A percentile compares a stretch with the other conserved stretches of the same genome.
Conservation (phyloP, 2,113 vertebrate genomes). For the Tachysurus fulvidraco region DNA sequence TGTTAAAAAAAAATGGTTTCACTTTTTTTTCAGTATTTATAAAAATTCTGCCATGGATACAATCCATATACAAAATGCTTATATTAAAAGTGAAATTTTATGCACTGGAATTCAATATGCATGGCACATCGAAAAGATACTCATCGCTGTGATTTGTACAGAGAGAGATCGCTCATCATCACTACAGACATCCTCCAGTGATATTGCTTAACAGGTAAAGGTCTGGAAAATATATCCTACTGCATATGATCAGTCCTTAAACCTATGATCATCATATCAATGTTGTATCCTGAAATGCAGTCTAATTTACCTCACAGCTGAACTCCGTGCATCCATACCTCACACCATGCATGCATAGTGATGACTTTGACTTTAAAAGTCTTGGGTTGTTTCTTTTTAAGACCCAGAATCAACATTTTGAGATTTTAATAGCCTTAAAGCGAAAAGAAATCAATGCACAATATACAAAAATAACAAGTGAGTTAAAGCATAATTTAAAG, state of each 20-base stretch:
- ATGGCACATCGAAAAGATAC: too few relatives aligned
- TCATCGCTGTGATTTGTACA: too few relatives aligned
- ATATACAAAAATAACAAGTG: neutral
- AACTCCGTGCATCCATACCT: too few relatives aligned
- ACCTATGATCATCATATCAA: too few relatives aligned
- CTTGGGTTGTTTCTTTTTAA: slow-evolving; percentile 91
- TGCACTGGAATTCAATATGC: too few relatives aligned
- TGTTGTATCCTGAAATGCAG: too few relatives aligned
- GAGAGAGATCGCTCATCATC: too few relatives aligned
- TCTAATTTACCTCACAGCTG: slow-evolving; percentile 84
- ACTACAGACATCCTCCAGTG: neutral
- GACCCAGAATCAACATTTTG: slow-evolving; percentile 85
- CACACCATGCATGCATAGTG: slow-evolving; percentile 91
- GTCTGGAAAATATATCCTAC: neutral
- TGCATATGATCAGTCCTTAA: neutral
- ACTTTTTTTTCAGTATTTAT: neutral
- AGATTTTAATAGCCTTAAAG: slow-evolving; percentile 7
- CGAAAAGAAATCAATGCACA: neutral
- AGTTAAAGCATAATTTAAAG: neutral
- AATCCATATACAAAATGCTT: neutral
- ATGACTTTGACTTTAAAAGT: slow-evolving; percentile 91
- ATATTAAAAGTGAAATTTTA: too few relatives aligned
- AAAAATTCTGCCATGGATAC: neutral
- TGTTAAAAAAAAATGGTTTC: neutral
- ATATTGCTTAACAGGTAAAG: neutral